phyloP scores from a whole-genome alignment of 2,797 vertebrate genomes.

The Masticophis lateralis region DNA sequence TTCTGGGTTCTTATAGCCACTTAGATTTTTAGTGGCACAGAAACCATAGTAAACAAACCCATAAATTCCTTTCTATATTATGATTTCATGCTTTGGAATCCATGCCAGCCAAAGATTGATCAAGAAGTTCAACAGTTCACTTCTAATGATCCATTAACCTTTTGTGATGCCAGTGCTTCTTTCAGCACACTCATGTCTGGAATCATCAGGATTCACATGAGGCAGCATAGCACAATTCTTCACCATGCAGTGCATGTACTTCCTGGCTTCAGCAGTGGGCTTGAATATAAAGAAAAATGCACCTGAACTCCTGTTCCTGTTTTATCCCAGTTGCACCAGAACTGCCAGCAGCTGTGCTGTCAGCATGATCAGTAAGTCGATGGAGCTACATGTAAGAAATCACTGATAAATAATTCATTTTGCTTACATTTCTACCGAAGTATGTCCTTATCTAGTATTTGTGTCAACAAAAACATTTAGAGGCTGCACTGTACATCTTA shows the following conservation, averaged over 20 bases:
- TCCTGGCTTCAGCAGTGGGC: neutral
- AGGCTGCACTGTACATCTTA: neutral
- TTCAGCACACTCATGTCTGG: neutral
- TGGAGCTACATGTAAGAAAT: neutral
- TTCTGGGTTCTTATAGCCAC: neutral
- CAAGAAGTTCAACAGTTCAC: neutral
- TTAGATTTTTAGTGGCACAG: neutral
- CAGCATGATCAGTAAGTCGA: neutral
- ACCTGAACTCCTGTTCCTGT: neutral
- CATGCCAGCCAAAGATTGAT: neutral
- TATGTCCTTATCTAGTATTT: neutral
- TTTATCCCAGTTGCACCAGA: slow-evolving; percentile 5
- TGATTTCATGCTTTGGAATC: neutral
- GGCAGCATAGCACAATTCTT: neutral
- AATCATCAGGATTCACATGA: neutral
- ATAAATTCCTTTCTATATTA: neutral
- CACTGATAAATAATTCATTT: neutral
- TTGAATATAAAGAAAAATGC: neutral
- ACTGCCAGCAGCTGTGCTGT: neutral
- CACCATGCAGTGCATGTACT: neutral
- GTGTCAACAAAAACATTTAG: neutral
- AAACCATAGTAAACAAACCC: neutral
- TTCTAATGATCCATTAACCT: neutral
- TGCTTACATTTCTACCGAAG: neutral
- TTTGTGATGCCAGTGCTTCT: neutral